These are phyloP conservation scores for Melanitta fusca DNA, from an alignment of 2,797 vertebrate species.

Conservation along the genomic window DNA sequence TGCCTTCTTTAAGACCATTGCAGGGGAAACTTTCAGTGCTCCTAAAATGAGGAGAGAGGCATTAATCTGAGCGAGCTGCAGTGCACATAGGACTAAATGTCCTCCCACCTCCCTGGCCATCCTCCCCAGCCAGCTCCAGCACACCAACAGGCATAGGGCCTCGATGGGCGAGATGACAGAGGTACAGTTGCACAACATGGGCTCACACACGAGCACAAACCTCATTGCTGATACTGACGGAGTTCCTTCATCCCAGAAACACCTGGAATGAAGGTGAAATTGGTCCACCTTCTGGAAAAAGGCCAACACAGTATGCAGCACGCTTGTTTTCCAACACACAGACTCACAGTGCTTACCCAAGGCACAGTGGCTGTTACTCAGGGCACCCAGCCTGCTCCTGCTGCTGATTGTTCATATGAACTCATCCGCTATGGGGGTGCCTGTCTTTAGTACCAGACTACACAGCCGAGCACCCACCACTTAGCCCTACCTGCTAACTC, in stretches of 20 bases:
- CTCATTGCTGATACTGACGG: accelerated
- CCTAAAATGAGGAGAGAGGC: not conserved
- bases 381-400: accelerated
- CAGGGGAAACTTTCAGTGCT: not conserved
- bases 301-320: not conserved
- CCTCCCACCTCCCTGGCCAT: not conserved
- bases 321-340: not conserved
- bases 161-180: accelerated
- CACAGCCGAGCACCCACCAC: not conserved
- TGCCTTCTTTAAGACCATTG: not conserved
- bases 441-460: not conserved
- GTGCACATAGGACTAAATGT: not conserved
- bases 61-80: not conserved
- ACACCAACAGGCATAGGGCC: not conserved
- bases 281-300: not conserved
- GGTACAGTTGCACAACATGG: not conserved
- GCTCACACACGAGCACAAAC: not conserved
- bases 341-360: not conserved
- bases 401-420: not conserved
- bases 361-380: not conserved
- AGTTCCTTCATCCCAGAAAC: not conserved
- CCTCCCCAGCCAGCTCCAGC: too few species aligned
- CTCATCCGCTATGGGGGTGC: not conserved
- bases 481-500: not conserved
- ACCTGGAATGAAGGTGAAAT: not conserved